Conservation (phyloP, 2,888 invertebrate genomes). For the Nomada hirtipes region DNA sequence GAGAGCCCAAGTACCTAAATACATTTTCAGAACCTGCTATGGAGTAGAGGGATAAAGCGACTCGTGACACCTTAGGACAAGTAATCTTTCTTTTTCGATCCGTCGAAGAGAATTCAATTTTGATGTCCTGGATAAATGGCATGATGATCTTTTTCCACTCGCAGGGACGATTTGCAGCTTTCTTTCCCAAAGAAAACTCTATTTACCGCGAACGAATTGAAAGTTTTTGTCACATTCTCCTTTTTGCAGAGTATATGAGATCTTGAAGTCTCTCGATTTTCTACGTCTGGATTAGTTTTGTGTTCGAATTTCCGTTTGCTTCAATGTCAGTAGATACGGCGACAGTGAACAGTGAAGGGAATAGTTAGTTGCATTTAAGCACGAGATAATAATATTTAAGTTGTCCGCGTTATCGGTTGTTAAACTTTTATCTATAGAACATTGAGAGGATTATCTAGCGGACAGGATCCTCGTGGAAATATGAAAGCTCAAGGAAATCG, state of each 20-base stretch:
- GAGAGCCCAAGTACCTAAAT: conserved; percentile 74
- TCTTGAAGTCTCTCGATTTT: neutral
- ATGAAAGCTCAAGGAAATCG: neutral
- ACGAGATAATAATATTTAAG: neutral
- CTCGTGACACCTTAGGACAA: conserved; percentile 57
- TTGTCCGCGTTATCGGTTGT: conserved; percentile 2
- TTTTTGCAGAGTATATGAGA: neutral
- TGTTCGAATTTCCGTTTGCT: too few species aligned
- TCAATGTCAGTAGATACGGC: too few species aligned
- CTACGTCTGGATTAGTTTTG: neutral
- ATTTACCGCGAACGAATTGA: conserved; percentile 33
- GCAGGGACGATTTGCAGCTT: neutral
- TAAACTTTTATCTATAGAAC: conserved; percentile 8
- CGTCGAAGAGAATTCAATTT: conserved; percentile 45
- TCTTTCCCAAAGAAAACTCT: neutral
- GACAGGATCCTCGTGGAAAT: conserved; percentile 20
- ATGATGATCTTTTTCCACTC: conserved; percentile 9
- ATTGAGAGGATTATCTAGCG: conserved; percentile 3
- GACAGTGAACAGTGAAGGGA: too few species aligned
- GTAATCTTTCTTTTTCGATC: conserved; percentile 41
- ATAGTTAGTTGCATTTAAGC: too few species aligned
- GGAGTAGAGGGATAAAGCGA: conserved; percentile 70
- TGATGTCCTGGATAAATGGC: conserved; percentile 24
- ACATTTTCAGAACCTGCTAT: conserved; percentile 73
- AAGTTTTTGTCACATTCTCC: neutral